Evolutionary conservation across 2,113 vertebrate species (phyloP), one percentile per base, ranked within the genome.

Genomic region (Madoqua kirkii): DNA sequence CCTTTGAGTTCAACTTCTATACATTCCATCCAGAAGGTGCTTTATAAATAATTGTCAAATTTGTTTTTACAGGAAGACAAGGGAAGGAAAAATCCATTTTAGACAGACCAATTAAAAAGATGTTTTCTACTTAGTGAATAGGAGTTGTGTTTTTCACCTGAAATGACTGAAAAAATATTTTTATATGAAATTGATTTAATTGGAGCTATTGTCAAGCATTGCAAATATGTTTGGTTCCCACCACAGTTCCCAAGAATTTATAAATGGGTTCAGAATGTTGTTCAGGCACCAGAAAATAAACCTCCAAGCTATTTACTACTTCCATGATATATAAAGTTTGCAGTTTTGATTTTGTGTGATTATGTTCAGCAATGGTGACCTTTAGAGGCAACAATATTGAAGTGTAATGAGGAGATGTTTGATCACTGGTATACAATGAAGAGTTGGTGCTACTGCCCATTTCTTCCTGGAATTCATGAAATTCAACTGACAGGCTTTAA

Each of bases 271-370:
- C 89, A 78, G 98, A 99, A 98, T 99, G 98, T 99, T 99, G 99
- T 99, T 99, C 99, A 99, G 99, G 99, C 99, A 99, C 99, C 98
- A 99, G 99, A 99, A 99, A 99, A 99, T 99, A 99, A 99, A 99
- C 99, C 99, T 99, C 97, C 97, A 76, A 99, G 99, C 99, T 99
- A 99, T 99, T 99, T 99, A 99, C 99, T 99, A 99, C 99, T 99
- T 99, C 99, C 95, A 99, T 99, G 99, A 99, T 99, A 99, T 99
- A 99, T 99, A 99, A 99, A 99, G 99, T 99, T 99, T 99, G 99
- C 99, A 99, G 99, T 99, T 99, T 99, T 99, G 99, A 99, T 99
- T 99, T 99, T 99, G 99, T 99, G 99, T 99, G 99, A 99, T 99
- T 99, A 99, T 99, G 99, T 99, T 99, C 99, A 99, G 99, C 99